phyloP scores from a whole-genome alignment of 2,888 invertebrate species.

The Synergus itoensis region DNA sequence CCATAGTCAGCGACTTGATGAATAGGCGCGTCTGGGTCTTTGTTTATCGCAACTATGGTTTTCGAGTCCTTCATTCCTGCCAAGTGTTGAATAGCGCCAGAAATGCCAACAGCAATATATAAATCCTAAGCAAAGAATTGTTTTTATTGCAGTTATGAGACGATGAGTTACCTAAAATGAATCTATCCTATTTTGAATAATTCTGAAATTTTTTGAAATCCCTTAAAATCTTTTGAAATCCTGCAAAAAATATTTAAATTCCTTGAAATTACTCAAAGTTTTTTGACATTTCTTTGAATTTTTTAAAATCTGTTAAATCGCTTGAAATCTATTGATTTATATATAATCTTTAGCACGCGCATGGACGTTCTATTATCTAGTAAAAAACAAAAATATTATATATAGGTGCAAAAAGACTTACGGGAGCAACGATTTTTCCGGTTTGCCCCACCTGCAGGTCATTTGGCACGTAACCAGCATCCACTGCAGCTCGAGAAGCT shows the following conservation, averaged over 20 bases:
- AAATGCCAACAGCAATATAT: conserved; percentile 98
- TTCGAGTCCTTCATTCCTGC: conserved; percentile 99
- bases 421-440: conserved; percentile 99
- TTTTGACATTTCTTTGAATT: too few species aligned
- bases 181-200: too few species aligned
- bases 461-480: conserved; percentile 98
- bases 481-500: conserved; percentile 98
- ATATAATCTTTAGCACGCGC: too few species aligned
- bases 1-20: conserved; percentile 97
- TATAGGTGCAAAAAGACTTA: conserved; percentile 78
- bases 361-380: too few species aligned
- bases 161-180: too few species aligned
- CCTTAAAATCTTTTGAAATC: too few species aligned
- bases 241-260: too few species aligned
- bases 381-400: too few species aligned
- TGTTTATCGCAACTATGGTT: conserved; percentile 99
- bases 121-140: conserved; percentile 86
- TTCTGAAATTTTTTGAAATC: too few species aligned
- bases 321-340: too few species aligned
- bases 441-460: conserved; percentile 99
- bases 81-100: conserved; percentile 99
- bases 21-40: conserved; percentile 99
- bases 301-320: too few species aligned
- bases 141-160: not conserved
- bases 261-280: too few species aligned